phyloP scores from a whole-genome alignment of 2,888 invertebrate genomes.

The Psylliodes chrysocephalus region DNA sequence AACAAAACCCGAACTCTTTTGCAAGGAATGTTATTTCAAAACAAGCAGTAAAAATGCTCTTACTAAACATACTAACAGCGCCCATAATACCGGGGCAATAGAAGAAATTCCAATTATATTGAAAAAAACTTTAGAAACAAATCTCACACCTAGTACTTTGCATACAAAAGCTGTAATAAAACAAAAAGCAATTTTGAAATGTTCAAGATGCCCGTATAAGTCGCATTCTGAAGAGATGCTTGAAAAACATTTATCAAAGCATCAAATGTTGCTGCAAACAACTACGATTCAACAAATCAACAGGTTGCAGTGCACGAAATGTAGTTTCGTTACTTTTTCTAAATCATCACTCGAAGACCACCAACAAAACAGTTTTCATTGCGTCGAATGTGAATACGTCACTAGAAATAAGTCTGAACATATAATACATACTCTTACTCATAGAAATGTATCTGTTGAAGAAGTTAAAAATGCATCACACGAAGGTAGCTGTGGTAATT shows the following conservation, averaged over 20 bases:
- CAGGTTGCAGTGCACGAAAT: constrained; percentile 20
- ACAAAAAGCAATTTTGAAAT: constrained; percentile 23
- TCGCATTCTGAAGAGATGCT: constrained; percentile 23
- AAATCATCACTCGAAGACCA: constrained; percentile 22
- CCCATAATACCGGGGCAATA: not conserved
- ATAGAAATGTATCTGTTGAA: constrained; percentile 20
- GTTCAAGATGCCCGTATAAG: constrained; percentile 34
- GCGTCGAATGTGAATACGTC: constrained; percentile 23
- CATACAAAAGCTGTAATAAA: not conserved
- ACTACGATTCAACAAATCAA: not conserved
- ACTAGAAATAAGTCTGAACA: constrained; percentile 22
- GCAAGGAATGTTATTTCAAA: not conserved
- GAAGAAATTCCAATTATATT: too few relatives aligned
- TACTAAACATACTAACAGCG: not conserved
- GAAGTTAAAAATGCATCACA: not conserved
- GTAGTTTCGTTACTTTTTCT: constrained; percentile 28
- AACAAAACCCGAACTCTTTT: not conserved
- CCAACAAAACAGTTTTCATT: constrained; percentile 17
- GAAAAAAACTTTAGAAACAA: too few relatives aligned
- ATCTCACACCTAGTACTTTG: too few relatives aligned
- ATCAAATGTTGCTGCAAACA: constrained; percentile 5
- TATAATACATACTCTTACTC: constrained; percentile 31
- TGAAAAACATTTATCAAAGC: constrained; percentile 30
- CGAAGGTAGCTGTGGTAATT: not conserved
- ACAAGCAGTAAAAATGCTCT: not conserved